Percentiles rank a stretch among this genome's conserved stretches.
Evolutionary conservation across 2,888 invertebrate genomes (phyloP).

Genomic region (Oxystoma pomonae): DNA sequence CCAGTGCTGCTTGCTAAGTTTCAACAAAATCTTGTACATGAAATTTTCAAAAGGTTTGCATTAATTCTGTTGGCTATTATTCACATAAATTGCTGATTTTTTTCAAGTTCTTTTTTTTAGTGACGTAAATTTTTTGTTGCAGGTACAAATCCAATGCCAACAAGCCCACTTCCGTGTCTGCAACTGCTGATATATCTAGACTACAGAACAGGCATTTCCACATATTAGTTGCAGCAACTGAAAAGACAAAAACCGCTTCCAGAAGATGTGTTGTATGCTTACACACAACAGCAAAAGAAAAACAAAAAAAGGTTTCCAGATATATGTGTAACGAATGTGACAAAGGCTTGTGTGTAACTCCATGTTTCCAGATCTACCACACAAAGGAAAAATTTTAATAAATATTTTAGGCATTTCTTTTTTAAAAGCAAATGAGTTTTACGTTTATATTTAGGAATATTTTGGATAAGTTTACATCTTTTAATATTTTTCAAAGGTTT

Average conservation of each 20-base stretch:
- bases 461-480: conserved; percentile 1
- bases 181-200: conserved; percentile 8
- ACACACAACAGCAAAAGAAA: conserved; percentile 8
- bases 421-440: neutral
- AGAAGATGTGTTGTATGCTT: conserved; percentile 15
- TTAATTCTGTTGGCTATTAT: neutral
- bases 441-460: conserved; percentile 2
- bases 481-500: conserved; percentile 1
- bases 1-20: conserved; percentile 14
- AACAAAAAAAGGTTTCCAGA: conserved; percentile 11
- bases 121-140: conserved; percentile 3
- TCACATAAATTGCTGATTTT: neutral
- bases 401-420: conserved; percentile 3
- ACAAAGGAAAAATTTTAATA: conserved; percentile 8
- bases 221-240: conserved; percentile 2
- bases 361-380: conserved; percentile 9
- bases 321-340: conserved; percentile 6
- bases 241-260: conserved; percentile 8
- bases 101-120: neutral
- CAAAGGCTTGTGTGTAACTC: conserved; percentile 7
- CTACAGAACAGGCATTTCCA: conserved; percentile 7
- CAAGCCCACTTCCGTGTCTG: conserved; percentile 7
- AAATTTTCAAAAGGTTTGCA: conserved; percentile 15
- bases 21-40: conserved; percentile 19
- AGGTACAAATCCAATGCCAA: conserved; percentile 3